Evolutionary conservation across 2,888 invertebrate genomes (phyloP), one percentile per base, ranked within the genome.

Genomic region (Lasiommata megera): DNA sequence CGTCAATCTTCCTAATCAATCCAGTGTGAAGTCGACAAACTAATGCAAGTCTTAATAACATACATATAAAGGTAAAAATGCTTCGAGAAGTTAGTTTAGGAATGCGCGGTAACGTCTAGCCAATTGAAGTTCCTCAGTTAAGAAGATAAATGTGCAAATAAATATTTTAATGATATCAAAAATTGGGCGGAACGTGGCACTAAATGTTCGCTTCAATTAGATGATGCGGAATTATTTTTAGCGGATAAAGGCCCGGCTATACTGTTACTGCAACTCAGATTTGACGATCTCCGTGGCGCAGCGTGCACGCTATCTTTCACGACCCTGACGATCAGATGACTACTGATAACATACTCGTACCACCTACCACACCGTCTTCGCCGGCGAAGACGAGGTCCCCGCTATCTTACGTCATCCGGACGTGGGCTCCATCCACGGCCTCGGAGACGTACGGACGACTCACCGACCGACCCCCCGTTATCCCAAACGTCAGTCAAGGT

Each of bases 201-300:
- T 55, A 62, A 66, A 70, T 59, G 64, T 56, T 64, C 38, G 41
- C 57, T 62, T 69, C 68, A 68, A 74, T 77, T 72, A 72, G 60
- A 64, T 62, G 57, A 62, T 51, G 56, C 36, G 36, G 31, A 8
- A 38, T 66, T 72, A 77, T 74, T 71, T 67, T 60, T 41, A 60
- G 53, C 36, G 44, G 54, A 56, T 67, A 69, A 56, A 36, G 57
- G 18, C 40, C 16, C n/a, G n/a, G 41, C 16, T 17, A 60, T 54
- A 51, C 50, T 57, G 3, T 23, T 3, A 5, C 23, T 23, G 23
- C 5, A 3, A 23, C 23, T 23, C n/a, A n/a, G n/a, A n/a, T n/a
- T n/a, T n/a, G n/a, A n/a, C n/a, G n/a, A n/a, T n/a, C n/a, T n/a
- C n/a, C n/a, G n/a, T n/a, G n/a, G n/a, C n/a, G n/a, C n/a, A n/a